Evolutionary conservation across 2,888 invertebrate genomes (phyloP), one percentile per base, ranked within the genome.

Genomic region (Nephrocerus scutellatus): DNA sequence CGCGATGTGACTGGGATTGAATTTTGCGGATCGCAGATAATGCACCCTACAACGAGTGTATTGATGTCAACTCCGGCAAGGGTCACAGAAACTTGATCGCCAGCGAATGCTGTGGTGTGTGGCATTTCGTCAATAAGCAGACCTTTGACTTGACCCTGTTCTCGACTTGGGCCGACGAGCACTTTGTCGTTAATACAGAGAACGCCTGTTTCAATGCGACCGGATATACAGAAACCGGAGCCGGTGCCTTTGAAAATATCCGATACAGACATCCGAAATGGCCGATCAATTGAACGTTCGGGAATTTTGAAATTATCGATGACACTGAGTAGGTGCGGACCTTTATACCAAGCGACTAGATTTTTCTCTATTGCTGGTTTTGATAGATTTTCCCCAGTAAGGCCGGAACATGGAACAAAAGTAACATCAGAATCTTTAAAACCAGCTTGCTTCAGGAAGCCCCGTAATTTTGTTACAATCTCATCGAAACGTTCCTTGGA

Each of bases 191-290:
- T 88, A 31, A 79, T 72, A 55, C 84, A 84, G 6, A 96, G 70
- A 57, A 82, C 77, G 5, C 98, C 98, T 21, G 91, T 88, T 70
- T 95, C 95, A 37, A 98, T 77, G 22, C 88, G 79, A 1, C 96
- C 97, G 0, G 86, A 82, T 6, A 95, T 81, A 66, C 89, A 89
- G 58, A 92, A 84, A 1, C 87, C 88, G n/a, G 89, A 82, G 1
- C 89, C 86, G 10, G 84, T 83, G 3, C 90, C 87, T 73, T 96
- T 97, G 66, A 84, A 95, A 46, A 97, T 83, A 71, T 99, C 98
- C 61, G 86, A 86, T 0, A 98, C 77, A n/a, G 89, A 86, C 70
- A 93, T 75, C 15, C 98, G 75, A 41, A 97, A 79, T 2, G 97
- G 90, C 60, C 89, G 90, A 12, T 84, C 76, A 5, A 95, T 77